Conservation (phyloP, 2,113 vertebrate genomes). For the Gallinago paraguaiae region DNA sequence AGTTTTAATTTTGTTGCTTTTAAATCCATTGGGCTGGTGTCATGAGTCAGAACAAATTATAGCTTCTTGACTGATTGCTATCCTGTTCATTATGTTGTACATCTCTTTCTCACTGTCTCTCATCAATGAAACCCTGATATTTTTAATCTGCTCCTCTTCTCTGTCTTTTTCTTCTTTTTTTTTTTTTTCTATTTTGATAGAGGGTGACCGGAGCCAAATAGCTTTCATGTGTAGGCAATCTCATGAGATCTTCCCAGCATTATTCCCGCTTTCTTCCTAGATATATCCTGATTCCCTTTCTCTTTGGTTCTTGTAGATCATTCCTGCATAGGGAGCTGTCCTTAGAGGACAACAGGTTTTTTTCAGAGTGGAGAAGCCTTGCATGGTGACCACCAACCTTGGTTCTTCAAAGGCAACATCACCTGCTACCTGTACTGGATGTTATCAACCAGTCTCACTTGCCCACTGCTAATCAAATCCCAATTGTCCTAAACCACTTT, state of each 20-base stretch:
- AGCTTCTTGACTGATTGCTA: neutral
- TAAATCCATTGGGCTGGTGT: neutral
- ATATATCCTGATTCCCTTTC: neutral
- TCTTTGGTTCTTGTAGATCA: neutral
- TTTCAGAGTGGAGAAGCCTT: neutral
- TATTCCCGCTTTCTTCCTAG: neutral
- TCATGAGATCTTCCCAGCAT: neutral
- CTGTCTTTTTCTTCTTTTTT: no score
- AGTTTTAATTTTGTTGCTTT: neutral
- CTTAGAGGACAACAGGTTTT: neutral
- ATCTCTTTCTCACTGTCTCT: slow-evolving; percentile 7
- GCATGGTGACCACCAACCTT: neutral
- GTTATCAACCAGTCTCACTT: neutral
- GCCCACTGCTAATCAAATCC: neutral
- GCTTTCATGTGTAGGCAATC: neutral
- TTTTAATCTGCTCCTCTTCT: slow-evolving; percentile 10
- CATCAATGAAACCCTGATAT: neutral
- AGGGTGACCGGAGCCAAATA: neutral
- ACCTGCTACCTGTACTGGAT: neutral
- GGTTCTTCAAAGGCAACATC: neutral
- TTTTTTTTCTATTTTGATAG: neutral
- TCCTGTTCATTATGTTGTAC: neutral
- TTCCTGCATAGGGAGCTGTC: neutral
- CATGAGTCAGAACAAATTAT: slow-evolving; percentile 23
- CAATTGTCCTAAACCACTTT: neutral